Evolutionary conservation across 2,797 vertebrate genomes (phyloP), one percentile per base, ranked within the genome.

Genomic region (Gymnodraco acuticeps): DNA sequence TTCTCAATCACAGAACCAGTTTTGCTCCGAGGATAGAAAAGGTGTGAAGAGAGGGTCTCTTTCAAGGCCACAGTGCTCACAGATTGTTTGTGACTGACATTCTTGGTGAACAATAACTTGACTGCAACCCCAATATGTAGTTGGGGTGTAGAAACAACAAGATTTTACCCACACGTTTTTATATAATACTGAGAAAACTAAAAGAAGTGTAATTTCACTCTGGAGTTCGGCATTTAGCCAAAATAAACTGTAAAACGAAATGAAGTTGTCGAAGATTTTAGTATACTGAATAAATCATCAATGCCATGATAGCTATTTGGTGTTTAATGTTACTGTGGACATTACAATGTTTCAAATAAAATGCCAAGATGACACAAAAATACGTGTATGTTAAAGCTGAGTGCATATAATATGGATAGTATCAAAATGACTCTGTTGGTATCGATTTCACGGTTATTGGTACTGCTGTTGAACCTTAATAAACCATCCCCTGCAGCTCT

Each of bases 1-100:
- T 54, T 54, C 73, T 80, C 33, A 63, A 75, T 79, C 42, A 78
- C 60, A 80, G 46, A 89, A 90, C 89, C 64, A 55, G 88, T 86
- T 88, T 81, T 70, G 4, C 74, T 78, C 42, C 16, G 50, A 60
- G 53, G 66, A 82, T 0, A 75, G 42, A 85, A 59, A 67, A 77
- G 51, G 50, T 58, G 50, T 75, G 56, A 82, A 66, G 66, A 84
- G 16, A 61, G 51, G 78, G 78, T 87, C 27, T 17, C 19, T 65
- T 58, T 74, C 20, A 76, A 75, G 51, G 55, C 55, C 45, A 60
- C 23, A 67, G 61, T 14, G 31, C 20, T 19, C 41, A 64, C 47
- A 54, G 41, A 63, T 13, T 45, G 48, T 64, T 70, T 46, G 46
- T 73, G 73, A 73, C 67, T 42, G 77, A 70, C 65, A 70, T 68